These are phyloP conservation scores for Petrosia ficiformis DNA, from an alignment of 37 sponge, comb jelly and placozoan genomes.

Conservation along the genomic window DNA sequence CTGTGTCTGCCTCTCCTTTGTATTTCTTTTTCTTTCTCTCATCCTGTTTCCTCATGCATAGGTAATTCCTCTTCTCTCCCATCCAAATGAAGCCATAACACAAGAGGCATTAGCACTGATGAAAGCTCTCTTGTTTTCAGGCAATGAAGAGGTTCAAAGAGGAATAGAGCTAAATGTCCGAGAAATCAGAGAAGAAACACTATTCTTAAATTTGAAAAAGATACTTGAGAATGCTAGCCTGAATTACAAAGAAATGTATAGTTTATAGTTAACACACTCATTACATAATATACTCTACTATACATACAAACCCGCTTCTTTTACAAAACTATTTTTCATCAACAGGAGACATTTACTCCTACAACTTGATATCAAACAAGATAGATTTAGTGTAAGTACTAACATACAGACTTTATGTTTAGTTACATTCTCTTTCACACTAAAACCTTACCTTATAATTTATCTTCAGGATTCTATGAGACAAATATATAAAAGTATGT, in stretches of 20 bases:
- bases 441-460: no score
- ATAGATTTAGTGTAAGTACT: no score
- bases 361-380: neutral
- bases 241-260: slow-evolving; percentile 24
- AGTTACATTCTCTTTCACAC: no score
- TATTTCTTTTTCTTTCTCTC: neutral
- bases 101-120: slow-evolving; percentile 48
- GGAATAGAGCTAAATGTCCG: slow-evolving; percentile 3
- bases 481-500: no score
- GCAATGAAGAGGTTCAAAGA: slow-evolving; percentile 26
- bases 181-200: slow-evolving; percentile 30
- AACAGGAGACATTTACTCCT: neutral
- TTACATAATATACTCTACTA: neutral
- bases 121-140: slow-evolving; percentile 23
- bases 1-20: neutral
- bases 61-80: slow-evolving; percentile 47
- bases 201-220: slow-evolving; percentile 24
- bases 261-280: neutral
- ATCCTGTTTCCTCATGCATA: slow-evolving; percentile 4
- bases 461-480: no score
- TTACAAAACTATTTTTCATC: neutral
- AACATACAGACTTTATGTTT: no score
- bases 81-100: slow-evolving; percentile 32
- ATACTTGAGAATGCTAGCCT: slow-evolving; percentile 6
- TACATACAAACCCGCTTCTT: neutral